Base-by-base conservation (phyloP, 2,113 vertebrate genomes). In the Saguinus imperator region DNA sequence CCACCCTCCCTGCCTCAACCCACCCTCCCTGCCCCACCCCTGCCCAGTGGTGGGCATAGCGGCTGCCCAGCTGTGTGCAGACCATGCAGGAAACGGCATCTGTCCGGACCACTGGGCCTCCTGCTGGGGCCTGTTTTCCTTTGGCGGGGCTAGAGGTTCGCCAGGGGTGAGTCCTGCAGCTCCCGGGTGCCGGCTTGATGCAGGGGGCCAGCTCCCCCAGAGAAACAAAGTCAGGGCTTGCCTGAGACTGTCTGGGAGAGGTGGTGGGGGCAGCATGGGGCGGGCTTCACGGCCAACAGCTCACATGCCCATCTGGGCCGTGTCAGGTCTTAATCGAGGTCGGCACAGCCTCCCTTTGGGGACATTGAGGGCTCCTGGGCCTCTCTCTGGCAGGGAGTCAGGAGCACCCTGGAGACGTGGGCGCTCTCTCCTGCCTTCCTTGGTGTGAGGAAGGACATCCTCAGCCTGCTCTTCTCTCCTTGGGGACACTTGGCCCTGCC, bases 401-500 rank as follows among this genome's bases (percentile, higher is more conserved):
- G 52, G 11, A 6, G 45, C 1, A 3, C 3, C 20, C 25, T 25
- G 43, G 35, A 14, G 40, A 10, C 3, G 0, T 3, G 0, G 1
- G 43, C 40, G 23, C 6, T 27, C 7, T 11, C 64, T 55, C 5
- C 7, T 10, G 2, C 1, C 13, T 21, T 73, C 7, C 55, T 35
- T 0, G 35, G 40, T 32, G 0, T 1, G 20, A 3, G n/a, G 72
- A 66, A 6, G 3, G 0, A 4, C 2, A 7, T 27, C 87, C 1
- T 23, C 2, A 0, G 3, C 4, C 4, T 2, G 0, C 3, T 20
- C 72, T 58, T 29, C 23, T 43, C 11, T 13, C n/a, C 23, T 9
- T 3, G 57, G 35, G 58, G 76, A 21, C 1, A 1, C 29, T 18
- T 10, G 3, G 29, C 86, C 12, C 18, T 2, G 1, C 80, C 11